Conservation (phyloP, 2,113 vertebrate species). For the Otis tarda region DNA sequence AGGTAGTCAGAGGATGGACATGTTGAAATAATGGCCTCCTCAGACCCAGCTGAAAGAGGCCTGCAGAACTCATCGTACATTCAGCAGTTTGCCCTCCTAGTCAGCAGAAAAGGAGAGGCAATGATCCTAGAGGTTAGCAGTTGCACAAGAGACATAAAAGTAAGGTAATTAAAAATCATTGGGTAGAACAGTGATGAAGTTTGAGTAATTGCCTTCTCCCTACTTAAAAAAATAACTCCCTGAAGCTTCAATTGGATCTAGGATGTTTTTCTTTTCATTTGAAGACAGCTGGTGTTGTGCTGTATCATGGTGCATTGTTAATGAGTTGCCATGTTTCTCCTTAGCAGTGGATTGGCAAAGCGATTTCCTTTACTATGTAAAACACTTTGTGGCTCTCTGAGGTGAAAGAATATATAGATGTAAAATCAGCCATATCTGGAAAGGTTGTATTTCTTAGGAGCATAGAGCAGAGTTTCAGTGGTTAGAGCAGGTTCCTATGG, state of each 20-base stretch:
- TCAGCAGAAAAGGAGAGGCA: conserved; percentile 1
- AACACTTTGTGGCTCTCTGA: neutral
- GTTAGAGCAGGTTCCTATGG: neutral
- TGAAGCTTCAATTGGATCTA: conserved; percentile 3
- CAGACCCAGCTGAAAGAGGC: neutral
- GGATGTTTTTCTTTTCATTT: neutral
- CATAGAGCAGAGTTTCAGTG: neutral
- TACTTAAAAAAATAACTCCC: conserved; percentile 45
- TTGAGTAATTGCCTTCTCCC: conserved; percentile 51
- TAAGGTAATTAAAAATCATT: conserved; percentile 63
- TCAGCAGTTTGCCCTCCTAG: neutral
- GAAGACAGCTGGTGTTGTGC: conserved; percentile 27
- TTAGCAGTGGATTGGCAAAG: neutral
- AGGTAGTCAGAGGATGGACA: neutral
- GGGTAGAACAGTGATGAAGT: conserved; percentile 55
- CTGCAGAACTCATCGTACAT: neutral
- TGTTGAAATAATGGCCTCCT: neutral
- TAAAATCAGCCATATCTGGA: neutral
- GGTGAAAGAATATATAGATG: neutral
- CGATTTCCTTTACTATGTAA: neutral
- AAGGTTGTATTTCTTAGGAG: neutral
- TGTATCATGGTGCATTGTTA: neutral
- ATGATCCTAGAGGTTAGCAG: conserved; percentile 17
- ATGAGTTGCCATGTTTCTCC: neutral
- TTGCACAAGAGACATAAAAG: conserved; percentile 49